These are phyloP conservation scores for Pelagia noctiluca DNA, from an alignment of 30 jellyfish, hydroid and myxozoan species.

Conservation along the genomic window DNA sequence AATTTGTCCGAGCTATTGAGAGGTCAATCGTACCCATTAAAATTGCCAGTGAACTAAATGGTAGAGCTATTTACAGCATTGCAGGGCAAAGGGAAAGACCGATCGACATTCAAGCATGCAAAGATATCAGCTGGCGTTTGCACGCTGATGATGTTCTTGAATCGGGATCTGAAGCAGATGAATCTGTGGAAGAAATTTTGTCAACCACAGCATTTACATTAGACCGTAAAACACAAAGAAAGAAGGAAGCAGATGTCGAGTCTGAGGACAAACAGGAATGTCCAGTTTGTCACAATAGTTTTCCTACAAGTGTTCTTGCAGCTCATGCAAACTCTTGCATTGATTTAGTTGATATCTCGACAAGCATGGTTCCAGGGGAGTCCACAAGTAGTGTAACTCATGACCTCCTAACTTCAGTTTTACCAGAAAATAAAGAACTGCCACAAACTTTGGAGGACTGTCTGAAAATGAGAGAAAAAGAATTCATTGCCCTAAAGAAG, in stretches of 20 bases:
- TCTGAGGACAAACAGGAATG: slow-evolving; percentile 4
- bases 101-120: slow-evolving; percentile 19
- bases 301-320: slow-evolving; percentile 4
- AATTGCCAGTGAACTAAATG: slow-evolving; percentile 14
- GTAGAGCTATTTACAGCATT: slow-evolving; percentile 14
- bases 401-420: neutral
- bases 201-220: neutral
- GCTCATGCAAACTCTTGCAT: slow-evolving; percentile 34
- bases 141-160: neutral
- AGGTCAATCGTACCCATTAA: slow-evolving; percentile 14
- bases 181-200: slow-evolving; percentile 17
- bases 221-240: neutral
- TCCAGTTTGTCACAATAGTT: slow-evolving; percentile 24
- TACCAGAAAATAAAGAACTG: neutral
- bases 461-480: neutral
- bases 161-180: slow-evolving; percentile 6
- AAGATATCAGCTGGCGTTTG: slow-evolving; percentile 10
- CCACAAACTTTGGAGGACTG: slow-evolving; percentile 6
- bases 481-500: neutral
- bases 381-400: neutral
- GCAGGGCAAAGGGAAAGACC: slow-evolving; percentile 31
- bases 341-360: neutral
- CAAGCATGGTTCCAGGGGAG: neutral
- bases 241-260: neutral
- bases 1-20: slow-evolving; percentile 36